Base-by-base conservation (phyloP, 2,888 invertebrate species). In the Hypsopygia costalis region DNA sequence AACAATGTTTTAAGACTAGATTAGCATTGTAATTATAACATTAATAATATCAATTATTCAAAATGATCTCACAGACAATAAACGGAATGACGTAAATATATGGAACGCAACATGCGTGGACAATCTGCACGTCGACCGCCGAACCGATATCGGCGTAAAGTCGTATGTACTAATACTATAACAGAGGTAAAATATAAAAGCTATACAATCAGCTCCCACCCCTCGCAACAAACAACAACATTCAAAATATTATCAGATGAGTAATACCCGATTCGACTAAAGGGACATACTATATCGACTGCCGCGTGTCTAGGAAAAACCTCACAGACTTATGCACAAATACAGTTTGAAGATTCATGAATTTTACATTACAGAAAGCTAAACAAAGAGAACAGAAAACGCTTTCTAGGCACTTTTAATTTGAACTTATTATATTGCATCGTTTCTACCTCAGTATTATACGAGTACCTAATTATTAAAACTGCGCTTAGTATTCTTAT, bases 111-210 rank as follows among this genome's bases (percentile, higher is more conserved):
- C 45, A 38, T 43, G 36, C 36, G 57, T 64, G 65, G 67, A 68
- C 70, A 67, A 60, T 59, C 44, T 59, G 62, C 62, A 63, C 58
- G 53, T 34, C 61, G 59, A 62, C 56, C 53, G 59, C 58, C 57
- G 46, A 50, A 51, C 55, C 61, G 61, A 58, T 56, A 55, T 50
- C 61, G 69, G 69, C 66, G 55, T 70, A 71, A 61, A 77, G 52
- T 64, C 52, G 52, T 76, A 74, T 75, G 72, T 74, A 77, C 73
- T 75, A 72, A 67, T 66, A 55, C 58, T 67, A 65, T 73, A 78
- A 74, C 79, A 75, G 61, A 79, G 68, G 63, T 81, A 81, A 79
- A 81, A 76, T 81, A 80, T 80, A 72, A 73, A 81, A 77, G 73
- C 81, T 81, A 77, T 66, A 65, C 65, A 69, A 67, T 68, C 63